phyloP scores from a whole-genome alignment of 1,140 invertebrate species.

The Drosophila bifasciata region DNA sequence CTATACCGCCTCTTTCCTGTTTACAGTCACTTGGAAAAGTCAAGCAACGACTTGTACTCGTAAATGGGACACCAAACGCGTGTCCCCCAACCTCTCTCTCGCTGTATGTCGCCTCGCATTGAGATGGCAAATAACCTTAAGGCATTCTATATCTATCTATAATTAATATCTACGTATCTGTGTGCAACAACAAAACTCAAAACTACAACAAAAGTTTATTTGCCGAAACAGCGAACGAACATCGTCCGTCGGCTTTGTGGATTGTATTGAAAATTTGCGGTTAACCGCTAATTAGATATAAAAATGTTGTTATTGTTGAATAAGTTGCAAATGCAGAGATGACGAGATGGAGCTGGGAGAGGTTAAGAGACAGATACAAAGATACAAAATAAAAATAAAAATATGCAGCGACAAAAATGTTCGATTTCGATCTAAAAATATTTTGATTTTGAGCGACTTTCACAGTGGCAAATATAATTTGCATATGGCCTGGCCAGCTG shows the following conservation, averaged over 20 bases:
- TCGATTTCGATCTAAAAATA: constrained; percentile 33
- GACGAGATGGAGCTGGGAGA: constrained; percentile 7
- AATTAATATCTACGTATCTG: too few relatives aligned
- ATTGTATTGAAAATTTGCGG: constrained; percentile 74
- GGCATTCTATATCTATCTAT: constrained; percentile 41
- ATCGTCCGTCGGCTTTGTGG: constrained; percentile 41
- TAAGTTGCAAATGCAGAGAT: constrained; percentile 23
- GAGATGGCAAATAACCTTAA: constrained; percentile 67
- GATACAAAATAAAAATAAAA: constrained; percentile 18
- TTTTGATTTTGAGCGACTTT: constrained; percentile 30
- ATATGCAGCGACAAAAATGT: constrained; percentile 7
- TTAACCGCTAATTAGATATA: constrained; percentile 81
- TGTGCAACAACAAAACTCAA: constrained; percentile 48
- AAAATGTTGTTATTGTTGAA: constrained; percentile 65
- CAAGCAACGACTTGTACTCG: constrained; percentile 9
- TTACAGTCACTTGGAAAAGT: constrained; percentile 23
- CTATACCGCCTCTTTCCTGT: constrained; percentile 23
- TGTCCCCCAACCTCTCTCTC: constrained; percentile 21
- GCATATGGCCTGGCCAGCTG: constrained; percentile 56
- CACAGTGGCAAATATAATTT: constrained; percentile 35
- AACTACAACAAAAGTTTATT: constrained; percentile 73
- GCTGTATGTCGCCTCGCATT: constrained; percentile 29
- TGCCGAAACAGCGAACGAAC: constrained; percentile 65
- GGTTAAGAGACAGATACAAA: neutral
- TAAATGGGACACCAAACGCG: constrained; percentile 33